Conservation (phyloP, 2,797 vertebrate genomes). For the Cossypha niveicapilla region DNA sequence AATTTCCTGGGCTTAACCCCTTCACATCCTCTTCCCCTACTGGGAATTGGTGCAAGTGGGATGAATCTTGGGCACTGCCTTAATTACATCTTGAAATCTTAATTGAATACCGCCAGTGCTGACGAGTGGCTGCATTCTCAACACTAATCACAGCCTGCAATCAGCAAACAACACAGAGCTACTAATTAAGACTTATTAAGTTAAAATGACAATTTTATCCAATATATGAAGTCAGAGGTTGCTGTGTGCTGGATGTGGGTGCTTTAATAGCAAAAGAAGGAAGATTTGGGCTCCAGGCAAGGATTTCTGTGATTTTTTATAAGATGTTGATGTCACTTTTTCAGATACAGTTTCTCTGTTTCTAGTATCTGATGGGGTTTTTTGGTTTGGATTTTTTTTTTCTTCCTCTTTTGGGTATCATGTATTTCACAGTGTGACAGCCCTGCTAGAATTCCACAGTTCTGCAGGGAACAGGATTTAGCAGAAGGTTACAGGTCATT, state of each 20-base stretch:
- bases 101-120: neutral
- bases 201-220: neutral
- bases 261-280: neutral
- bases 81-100: neutral
- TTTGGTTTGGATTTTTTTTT: neutral
- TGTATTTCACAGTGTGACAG: neutral
- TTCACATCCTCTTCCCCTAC: conserved; percentile 15
- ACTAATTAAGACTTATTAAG: neutral
- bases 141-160: neutral
- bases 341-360: neutral
- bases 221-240: neutral
- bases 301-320: neutral
- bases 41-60: neutral
- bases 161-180: neutral
- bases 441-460: neutral
- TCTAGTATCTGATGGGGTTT: neutral
- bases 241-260: neutral
- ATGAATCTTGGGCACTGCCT: neutral
- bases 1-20: conserved; percentile 24
- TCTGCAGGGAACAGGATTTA: neutral
- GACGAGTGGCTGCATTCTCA: neutral
- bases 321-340: neutral
- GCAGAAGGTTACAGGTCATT: neutral
- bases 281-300: neutral
- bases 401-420: neutral